These are phyloP conservation scores for Bombyx mandarina DNA, from an alignment of 1,140 invertebrate genomes.

Conservation along the genomic window DNA sequence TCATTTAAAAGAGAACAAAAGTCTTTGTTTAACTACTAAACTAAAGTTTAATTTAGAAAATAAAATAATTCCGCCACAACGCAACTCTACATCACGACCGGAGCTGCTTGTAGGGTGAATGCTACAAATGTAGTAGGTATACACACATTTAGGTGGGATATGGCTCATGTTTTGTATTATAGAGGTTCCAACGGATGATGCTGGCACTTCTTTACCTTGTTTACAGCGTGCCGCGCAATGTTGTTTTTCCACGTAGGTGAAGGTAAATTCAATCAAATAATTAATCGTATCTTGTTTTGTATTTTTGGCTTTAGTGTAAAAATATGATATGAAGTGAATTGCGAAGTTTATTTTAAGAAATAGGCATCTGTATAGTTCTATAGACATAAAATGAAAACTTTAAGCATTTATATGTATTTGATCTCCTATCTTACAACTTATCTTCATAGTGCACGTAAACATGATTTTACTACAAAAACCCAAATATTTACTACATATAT, in stretches of 20 bases:
- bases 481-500: constrained; percentile 13
- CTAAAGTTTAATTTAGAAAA: no score
- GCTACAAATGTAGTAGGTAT: constrained; percentile 41
- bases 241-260: background rate
- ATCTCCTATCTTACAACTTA: no score
- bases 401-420: no score
- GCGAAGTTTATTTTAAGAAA: no score
- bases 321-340: no score
- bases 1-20: no score
- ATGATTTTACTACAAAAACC: constrained; percentile 9
- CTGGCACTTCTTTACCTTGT: constrained; percentile 39
- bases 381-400: no score
- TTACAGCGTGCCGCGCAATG: constrained; percentile 19
- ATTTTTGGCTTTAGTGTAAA: no score
- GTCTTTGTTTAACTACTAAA: no score
- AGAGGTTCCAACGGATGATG: constrained; percentile 37
- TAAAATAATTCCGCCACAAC: no score
- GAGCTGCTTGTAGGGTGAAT: background rate
- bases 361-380: no score
- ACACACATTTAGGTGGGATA: constrained; percentile 7
- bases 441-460: background rate
- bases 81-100: no score
- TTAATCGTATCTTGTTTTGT: background rate
- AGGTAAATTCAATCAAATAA: background rate
- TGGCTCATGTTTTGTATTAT: constrained; percentile 64